Base-by-base conservation (phyloP, 2,113 vertebrate genomes). In the Manacus vitellinus region DNA sequence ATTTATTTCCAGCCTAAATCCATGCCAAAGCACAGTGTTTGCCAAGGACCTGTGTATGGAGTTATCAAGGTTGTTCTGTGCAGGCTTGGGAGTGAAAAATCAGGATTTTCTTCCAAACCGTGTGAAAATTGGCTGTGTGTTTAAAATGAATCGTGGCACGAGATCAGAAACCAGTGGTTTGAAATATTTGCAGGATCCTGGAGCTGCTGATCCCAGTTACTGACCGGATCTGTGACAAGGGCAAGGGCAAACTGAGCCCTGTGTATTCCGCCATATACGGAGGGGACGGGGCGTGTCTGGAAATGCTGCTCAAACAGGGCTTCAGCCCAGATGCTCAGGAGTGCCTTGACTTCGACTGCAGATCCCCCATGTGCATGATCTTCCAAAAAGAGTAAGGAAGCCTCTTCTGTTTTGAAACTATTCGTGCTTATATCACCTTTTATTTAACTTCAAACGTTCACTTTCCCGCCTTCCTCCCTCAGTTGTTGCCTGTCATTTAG, bases 311-410 rank as follows among this genome's bases (percentile, higher is more conserved):
- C 27, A 85, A 73, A 16, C 97, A 97, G 39, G 99, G 99, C 41
- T 99, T 98, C 79, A 99, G 98, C 85, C 98, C 99, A 0, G 98
- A 99, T 33, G 99, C 99, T 46, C 99, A 99, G 76, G 98, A 97
- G 85, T 99, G 98, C 96, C 87, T 94, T 6, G 62, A 95, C 46
- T 98, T 98, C 2, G 91, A 88, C 59, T 96, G 98, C 85, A 92
- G 70, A 20, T 99, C 99, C 17, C 99, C 99, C 4, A 97, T 99
- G 97, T 98, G 97, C 81, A 97, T 98, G 98, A 91, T 97, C 92
- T 98, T 98, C 84, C 96, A 98, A 43, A 98, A 94, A 35, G 95
- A 97, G 98, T 98, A 97, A 55, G 98, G 94, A 88, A 83, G 49
- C 28, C 66, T 90, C 27, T 92, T 74, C 22, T 14, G 0, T 66